phyloP scores from a whole-genome alignment of 1,140 invertebrate genomes.

The Brachionus plicatilis region DNA sequence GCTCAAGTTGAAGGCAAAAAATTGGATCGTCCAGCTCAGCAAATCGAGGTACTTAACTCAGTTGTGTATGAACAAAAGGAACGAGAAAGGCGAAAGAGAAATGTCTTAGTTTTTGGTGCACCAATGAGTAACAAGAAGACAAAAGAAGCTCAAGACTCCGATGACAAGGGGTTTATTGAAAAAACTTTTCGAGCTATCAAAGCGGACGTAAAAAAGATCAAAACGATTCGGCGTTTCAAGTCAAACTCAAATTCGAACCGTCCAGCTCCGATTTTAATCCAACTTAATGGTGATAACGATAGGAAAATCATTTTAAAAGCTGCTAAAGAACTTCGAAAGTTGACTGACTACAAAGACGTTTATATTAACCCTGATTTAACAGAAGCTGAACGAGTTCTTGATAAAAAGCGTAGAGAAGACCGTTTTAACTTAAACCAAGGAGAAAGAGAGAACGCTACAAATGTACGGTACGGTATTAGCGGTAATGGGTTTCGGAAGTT shows the following conservation, averaged over 20 bases:
- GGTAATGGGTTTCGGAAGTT: background rate
- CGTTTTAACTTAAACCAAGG: background rate
- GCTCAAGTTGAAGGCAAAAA: background rate
- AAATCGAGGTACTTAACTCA: background rate
- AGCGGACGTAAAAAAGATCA: background rate
- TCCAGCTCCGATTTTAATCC: background rate
- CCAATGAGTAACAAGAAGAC: background rate
- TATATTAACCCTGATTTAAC: background rate
- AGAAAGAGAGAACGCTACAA: background rate
- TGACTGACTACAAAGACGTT: background rate
- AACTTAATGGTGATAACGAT: background rate
- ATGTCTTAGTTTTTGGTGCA: background rate
- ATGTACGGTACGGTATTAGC: background rate
- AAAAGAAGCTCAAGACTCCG: background rate
- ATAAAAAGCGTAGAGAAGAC: background rate
- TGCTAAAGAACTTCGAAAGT: background rate
- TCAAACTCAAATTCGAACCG: background rate
- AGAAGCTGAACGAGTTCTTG: background rate
- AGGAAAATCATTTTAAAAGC: background rate
- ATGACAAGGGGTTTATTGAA: background rate
- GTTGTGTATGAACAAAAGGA: background rate
- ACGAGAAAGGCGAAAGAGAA: background rate
- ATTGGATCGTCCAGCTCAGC: background rate
- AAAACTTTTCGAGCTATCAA: background rate
- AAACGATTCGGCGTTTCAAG: background rate